Conservation (phyloP, 2,113 vertebrate species). For the Neolamprologus hecqui region DNA sequence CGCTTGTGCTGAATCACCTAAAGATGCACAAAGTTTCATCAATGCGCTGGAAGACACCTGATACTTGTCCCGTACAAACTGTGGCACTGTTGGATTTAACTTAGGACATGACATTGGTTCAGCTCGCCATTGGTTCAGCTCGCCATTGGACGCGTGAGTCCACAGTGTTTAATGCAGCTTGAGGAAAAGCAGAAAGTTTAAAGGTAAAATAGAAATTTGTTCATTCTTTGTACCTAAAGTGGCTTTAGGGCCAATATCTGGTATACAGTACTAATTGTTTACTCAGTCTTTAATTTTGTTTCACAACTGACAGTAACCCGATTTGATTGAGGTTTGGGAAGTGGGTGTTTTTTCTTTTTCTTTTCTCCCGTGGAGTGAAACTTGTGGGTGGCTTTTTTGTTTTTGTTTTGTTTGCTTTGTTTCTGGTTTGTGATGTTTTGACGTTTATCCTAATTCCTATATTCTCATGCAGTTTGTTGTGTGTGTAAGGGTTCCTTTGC, state of each 20-base stretch:
- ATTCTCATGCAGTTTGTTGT: too few relatives aligned
- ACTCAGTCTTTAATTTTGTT: background rate
- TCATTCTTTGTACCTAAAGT: background rate
- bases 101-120: background rate
- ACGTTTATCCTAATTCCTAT: too few relatives aligned
- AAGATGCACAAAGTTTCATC: background rate
- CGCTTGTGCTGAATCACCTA: fast-evolving
- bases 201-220: background rate
- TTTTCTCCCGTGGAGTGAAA: too few relatives aligned
- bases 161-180: fast-evolving
- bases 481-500: too few relatives aligned
- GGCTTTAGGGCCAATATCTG: background rate
- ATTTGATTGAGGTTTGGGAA: background rate
- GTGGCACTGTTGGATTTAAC: background rate
- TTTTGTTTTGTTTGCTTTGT: too few relatives aligned
- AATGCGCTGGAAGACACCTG: background rate
- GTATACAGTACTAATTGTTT: fast-evolving
- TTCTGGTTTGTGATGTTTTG: too few relatives aligned
- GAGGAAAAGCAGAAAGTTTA: background rate
- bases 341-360: background rate
- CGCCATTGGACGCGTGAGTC: fast-evolving
- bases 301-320: background rate
- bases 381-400: too few relatives aligned
- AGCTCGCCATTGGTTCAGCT: background rate
- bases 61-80: background rate